phyloP scores from a whole-genome alignment of 2,888 invertebrate genomes.

The Hypsopygia costalis region DNA sequence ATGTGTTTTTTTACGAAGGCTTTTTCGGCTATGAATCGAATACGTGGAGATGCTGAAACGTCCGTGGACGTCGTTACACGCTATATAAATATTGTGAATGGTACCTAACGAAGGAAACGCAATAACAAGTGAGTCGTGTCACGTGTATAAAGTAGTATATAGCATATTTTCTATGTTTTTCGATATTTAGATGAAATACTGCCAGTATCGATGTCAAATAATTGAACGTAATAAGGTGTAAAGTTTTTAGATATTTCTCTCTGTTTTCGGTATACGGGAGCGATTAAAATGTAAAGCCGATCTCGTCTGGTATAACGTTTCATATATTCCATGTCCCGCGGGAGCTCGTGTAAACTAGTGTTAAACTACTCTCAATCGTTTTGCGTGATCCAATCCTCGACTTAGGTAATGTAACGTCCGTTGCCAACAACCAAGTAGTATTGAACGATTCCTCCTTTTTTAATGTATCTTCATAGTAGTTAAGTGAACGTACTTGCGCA shows the following conservation, averaged over 20 bases:
- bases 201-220: conserved; percentile 55
- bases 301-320: conserved; percentile 5
- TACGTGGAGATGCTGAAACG: too few relatives aligned
- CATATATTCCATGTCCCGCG: conserved; percentile 18
- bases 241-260: conserved; percentile 24
- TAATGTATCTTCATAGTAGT: conserved; percentile 61
- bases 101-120: conserved; percentile 53
- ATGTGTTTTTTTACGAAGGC: too few relatives aligned
- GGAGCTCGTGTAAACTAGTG: conserved; percentile 28
- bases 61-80: background rate
- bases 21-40: too few relatives aligned
- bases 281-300: conserved; percentile 22
- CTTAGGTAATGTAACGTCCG: conserved; percentile 52
- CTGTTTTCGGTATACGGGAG: conserved; percentile 20
- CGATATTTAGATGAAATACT: conserved; percentile 73
- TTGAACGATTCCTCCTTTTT: conserved; percentile 64
- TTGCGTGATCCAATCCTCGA: conserved; percentile 45
- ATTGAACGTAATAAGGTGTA: conserved; percentile 29
- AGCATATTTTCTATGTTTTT: conserved; percentile 73
- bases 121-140: conserved; percentile 72
- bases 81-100: conserved; percentile 24
- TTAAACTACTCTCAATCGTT: conserved; percentile 35
- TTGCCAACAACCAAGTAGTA: conserved; percentile 73
- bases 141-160: conserved; percentile 70
- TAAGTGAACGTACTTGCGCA: conserved; percentile 71